Conservation (phyloP, 2,797 vertebrate genomes). For the Pseudochirops corinnae region DNA sequence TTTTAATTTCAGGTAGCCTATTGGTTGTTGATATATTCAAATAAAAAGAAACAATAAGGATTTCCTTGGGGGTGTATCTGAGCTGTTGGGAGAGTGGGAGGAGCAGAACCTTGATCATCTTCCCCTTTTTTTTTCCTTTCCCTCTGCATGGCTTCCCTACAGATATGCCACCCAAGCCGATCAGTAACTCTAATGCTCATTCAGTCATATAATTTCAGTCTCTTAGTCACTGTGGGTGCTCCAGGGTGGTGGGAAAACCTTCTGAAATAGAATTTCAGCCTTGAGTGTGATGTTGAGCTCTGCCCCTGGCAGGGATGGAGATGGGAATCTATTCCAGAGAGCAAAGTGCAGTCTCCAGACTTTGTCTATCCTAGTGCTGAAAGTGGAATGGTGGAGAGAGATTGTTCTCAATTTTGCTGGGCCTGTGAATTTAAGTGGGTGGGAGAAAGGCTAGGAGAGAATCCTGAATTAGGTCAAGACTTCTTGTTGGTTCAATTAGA, state of each 20-base stretch:
- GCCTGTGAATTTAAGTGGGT: conserved; percentile 58
- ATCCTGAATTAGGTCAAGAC: conserved; percentile 65
- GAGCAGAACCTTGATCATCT: conserved; percentile 74
- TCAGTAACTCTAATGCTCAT: conserved; percentile 72
- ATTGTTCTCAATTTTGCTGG: conserved; percentile 58
- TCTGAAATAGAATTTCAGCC: conserved; percentile 62
- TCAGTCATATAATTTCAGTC: conserved; percentile 65
- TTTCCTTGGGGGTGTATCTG: conserved; percentile 80
- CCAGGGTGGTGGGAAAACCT: conserved; percentile 62
- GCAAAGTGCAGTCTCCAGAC: conserved; percentile 70
- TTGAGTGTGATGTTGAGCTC: conserved; percentile 63
- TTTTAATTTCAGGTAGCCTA: conserved; percentile 82
- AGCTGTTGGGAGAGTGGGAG: conserved; percentile 76
- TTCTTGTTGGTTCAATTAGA: conserved; percentile 77
- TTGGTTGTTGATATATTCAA: conserved; percentile 83
- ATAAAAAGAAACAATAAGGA: conserved; percentile 83
- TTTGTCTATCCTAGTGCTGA: conserved; percentile 75
- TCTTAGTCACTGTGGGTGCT: conserved; percentile 64
- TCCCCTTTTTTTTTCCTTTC: conserved; percentile 66
- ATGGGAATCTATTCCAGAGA: conserved; percentile 73
- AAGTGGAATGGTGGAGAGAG: conserved; percentile 67
- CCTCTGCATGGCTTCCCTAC: conserved; percentile 67
- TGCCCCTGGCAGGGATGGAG: conserved; percentile 64
- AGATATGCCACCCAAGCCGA: conserved; percentile 68
- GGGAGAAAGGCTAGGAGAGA: conserved; percentile 61